phyloP scores from a whole-genome alignment of 2,113 vertebrate species.

The Salvator merianae region DNA sequence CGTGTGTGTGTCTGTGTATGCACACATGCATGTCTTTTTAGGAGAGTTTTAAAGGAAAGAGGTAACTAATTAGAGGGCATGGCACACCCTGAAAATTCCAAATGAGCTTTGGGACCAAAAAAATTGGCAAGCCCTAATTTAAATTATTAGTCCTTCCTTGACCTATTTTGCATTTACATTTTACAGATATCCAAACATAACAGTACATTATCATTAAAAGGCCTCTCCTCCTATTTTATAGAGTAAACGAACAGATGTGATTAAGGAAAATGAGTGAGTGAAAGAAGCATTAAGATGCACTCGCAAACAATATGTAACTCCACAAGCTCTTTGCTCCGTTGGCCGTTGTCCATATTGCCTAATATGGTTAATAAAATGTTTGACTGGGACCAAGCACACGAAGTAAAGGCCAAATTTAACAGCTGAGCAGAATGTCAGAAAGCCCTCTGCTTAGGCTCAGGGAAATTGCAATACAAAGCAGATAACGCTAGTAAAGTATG shows the following conservation, averaged over 20 bases:
- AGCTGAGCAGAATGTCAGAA: slow-evolving; percentile 61
- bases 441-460: slow-evolving; percentile 67
- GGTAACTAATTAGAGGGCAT: too few species aligned
- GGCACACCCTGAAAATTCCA: too few species aligned
- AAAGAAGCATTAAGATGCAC: slow-evolving; percentile 40
- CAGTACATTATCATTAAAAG: neutral
- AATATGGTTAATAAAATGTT: slow-evolving; percentile 87
- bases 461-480: slow-evolving; percentile 18
- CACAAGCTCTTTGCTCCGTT: slow-evolving; percentile 57
- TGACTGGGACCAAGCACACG: slow-evolving; percentile 52
- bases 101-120: neutral
- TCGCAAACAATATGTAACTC: slow-evolving; percentile 68
- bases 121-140: neutral
- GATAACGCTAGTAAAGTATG: slow-evolving; percentile 23
- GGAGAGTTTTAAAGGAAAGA: too few species aligned
- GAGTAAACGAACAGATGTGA: slow-evolving; percentile 6
- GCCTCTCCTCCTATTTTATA: neutral
- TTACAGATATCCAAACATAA: neutral
- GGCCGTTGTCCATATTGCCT: slow-evolving; percentile 81
- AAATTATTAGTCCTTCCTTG: neutral
- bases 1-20: too few species aligned
- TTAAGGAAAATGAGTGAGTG: slow-evolving; percentile 43
- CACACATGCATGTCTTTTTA: too few species aligned
- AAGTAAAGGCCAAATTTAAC: slow-evolving; percentile 70
- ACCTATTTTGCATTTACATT: neutral